phyloP scores from a whole-genome alignment of 30 jellyfish, hydroid and myxozoan genomes.

The Cassiopea andromeda region DNA sequence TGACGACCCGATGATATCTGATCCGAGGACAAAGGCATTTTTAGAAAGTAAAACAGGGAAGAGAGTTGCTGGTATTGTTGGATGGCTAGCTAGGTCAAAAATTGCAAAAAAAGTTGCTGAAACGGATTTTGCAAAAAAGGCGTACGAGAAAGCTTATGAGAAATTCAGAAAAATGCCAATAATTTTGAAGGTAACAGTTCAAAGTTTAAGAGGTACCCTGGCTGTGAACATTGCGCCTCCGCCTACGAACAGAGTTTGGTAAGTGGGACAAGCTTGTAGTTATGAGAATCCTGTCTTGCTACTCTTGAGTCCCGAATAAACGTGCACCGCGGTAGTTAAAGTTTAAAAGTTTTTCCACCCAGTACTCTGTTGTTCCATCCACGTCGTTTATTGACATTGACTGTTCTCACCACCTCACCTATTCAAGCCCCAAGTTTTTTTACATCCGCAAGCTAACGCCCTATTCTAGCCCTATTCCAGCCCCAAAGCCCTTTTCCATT shows the following conservation, averaged over 20 bases:
- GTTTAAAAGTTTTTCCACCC: too few relatives aligned
- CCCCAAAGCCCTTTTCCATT: too few relatives aligned
- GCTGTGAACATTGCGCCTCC: conserved; percentile 99
- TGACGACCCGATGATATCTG: conserved; percentile 85
- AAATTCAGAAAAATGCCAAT: conserved; percentile 95
- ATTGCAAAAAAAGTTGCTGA: conserved; percentile 96
- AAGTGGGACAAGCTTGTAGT: conserved; percentile 5
- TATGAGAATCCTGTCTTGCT: too few relatives aligned
- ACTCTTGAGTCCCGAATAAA: too few relatives aligned
- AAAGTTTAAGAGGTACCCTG: conserved; percentile 96
- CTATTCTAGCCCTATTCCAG: too few relatives aligned
- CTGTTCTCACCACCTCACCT: too few relatives aligned
- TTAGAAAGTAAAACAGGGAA: conserved; percentile 95
- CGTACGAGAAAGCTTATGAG: conserved; percentile 94
- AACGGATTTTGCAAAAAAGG: conserved; percentile 96
- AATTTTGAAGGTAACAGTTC: conserved; percentile 90
- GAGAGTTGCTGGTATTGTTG: conserved; percentile 88
- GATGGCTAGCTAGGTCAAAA: conserved; percentile 97
- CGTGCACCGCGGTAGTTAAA: too few relatives aligned
- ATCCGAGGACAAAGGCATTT: conserved; percentile 96
- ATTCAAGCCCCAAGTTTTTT: too few relatives aligned
- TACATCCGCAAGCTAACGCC: too few relatives aligned
- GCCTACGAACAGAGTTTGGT: conserved; percentile 98
- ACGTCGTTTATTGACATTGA: too few relatives aligned
- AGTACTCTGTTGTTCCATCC: too few relatives aligned